These are phyloP conservation scores for Piprites chloris DNA, from an alignment of 2,113 vertebrate genomes.

Conservation along the genomic window DNA sequence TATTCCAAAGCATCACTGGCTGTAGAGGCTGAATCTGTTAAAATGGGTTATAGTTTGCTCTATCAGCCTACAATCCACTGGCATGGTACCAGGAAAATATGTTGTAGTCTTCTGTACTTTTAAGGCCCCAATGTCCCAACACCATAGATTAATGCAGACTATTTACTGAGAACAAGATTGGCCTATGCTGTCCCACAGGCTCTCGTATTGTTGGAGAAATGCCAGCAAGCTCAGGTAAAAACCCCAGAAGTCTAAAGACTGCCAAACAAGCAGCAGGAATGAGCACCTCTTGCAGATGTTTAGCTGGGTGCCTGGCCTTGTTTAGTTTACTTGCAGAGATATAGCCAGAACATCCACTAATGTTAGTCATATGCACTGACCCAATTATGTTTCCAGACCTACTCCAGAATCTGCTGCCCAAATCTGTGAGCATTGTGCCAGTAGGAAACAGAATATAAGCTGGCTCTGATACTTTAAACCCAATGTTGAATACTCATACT, in stretches of 20 bases:
- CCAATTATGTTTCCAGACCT: not conserved
- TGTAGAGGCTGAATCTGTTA: not conserved
- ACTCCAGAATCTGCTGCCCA: not conserved
- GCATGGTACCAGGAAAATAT: not conserved
- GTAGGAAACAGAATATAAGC: not conserved
- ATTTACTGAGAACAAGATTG: not conserved
- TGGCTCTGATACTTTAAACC: not conserved
- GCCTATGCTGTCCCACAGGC: not conserved
- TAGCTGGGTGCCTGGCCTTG: not conserved
- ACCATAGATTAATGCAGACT: not conserved
- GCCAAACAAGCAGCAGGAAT: not conserved
- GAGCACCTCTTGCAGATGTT: not conserved
- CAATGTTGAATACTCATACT: accelerated
- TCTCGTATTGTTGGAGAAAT: not conserved
- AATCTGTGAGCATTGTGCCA: not conserved
- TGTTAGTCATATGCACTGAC: not conserved
- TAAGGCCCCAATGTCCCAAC: not conserved
- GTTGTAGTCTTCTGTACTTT: not conserved
- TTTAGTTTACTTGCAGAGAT: not conserved
- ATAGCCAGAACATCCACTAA: not conserved
- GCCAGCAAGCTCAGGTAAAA: not conserved
- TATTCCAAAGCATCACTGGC: not conserved
- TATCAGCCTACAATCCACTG: not conserved
- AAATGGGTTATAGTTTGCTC: not conserved
- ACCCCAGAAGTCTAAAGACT: not conserved